Evolutionary conservation across 2,797 vertebrate genomes (phyloP).

Genomic region (Hylomyscus alleni): DNA sequence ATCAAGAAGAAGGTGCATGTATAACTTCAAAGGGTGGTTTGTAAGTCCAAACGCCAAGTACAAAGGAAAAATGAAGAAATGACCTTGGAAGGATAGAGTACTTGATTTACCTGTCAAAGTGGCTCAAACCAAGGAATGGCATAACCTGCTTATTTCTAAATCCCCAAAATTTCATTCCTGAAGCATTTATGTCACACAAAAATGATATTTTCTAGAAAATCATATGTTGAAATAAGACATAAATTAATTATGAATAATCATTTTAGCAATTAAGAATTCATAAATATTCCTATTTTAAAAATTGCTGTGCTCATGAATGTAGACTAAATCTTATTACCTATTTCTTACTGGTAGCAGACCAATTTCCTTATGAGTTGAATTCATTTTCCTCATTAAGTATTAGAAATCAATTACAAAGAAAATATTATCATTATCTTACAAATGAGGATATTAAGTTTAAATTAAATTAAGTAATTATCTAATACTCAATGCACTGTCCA

Average conservation of each 20-base stretch:
- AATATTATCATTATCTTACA: neutral
- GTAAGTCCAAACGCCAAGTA: conserved; percentile 79
- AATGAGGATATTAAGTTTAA: neutral
- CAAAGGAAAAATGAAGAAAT: conserved; percentile 52
- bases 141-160: neutral
- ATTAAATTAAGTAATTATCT: conserved; percentile 12
- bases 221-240: neutral
- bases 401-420: neutral
- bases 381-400: neutral
- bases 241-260: neutral
- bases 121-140: conserved; percentile 69
- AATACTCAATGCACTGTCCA: neutral
- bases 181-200: conserved; percentile 56
- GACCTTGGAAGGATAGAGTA: conserved; percentile 81
- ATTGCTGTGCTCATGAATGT: neutral
- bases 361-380: conserved; percentile 35
- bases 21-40: conserved; percentile 83
- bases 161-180: conserved; percentile 57
- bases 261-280: neutral
- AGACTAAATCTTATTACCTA: neutral
- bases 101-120: conserved; percentile 69
- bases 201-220: neutral
- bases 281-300: conserved; percentile 23
- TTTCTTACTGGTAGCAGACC: neutral
- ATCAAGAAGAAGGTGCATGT: conserved; percentile 71